A percentile compares a stretch with the other conserved stretches of the same genome.
phyloP scores from a whole-genome alignment of 2,113 vertebrate genomes.

The Ia io region DNA sequence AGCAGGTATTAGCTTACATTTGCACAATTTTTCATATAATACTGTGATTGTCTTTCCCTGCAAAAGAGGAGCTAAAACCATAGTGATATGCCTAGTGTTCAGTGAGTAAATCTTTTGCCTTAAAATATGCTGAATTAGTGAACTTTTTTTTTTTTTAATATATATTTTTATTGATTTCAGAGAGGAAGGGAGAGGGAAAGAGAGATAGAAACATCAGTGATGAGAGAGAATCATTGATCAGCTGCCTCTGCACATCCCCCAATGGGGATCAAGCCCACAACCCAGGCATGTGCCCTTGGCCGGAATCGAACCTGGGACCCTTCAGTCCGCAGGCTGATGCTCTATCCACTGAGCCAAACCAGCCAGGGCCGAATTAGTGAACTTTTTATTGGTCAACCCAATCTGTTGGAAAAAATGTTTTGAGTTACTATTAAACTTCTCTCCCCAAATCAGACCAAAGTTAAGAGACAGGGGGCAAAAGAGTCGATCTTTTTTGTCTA shows the following conservation, averaged over 20 bases:
- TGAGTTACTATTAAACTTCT: slow-evolving; percentile 5
- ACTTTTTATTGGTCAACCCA: background rate
- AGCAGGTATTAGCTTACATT: background rate
- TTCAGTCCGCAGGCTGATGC: too few relatives aligned
- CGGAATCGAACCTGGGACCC: too few relatives aligned
- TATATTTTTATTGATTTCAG: too few relatives aligned
- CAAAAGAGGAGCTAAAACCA: background rate
- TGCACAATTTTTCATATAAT: background rate
- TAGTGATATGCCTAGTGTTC: background rate
- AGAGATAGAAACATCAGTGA: too few relatives aligned
- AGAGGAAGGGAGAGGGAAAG: too few relatives aligned
- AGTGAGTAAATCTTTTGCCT: background rate
- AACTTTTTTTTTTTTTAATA: too few relatives aligned
- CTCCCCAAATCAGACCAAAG: background rate
- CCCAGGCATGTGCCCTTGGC: too few relatives aligned
- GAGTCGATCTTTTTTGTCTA: background rate
- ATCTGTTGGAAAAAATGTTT: slow-evolving; percentile 32
- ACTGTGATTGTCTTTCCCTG: background rate
- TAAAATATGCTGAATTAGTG: background rate
- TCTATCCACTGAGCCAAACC: too few relatives aligned
- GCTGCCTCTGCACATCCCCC: too few relatives aligned
- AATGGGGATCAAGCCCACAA: too few relatives aligned
- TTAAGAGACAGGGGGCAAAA: background rate
- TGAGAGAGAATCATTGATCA: too few relatives aligned
- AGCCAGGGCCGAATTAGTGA: background rate